Evolutionary conservation across 2,888 invertebrate genomes (phyloP), one percentile per base, ranked within the genome.

Genomic region (Metacarcinus magister): DNA sequence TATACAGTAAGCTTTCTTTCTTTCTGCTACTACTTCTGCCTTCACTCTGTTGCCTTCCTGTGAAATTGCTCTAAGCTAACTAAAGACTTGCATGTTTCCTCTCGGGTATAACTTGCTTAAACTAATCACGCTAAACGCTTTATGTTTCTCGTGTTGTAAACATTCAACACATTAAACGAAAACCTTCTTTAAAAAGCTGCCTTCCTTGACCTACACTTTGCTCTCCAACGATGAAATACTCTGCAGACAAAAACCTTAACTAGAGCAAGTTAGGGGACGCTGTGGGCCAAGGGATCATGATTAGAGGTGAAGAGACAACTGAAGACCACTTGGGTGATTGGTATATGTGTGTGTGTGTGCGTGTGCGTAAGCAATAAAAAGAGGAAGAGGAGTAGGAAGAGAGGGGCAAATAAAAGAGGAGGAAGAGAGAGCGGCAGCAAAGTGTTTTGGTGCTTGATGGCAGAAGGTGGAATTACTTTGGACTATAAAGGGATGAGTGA

Each of bases 331-430:
- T 75, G 75, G 75, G 0, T 28, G 75, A 75, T 75, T 75, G 75
- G 75, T 75, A 7, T 75, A 28, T 75, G 75, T 75, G n/a, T 75
- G 75, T 75, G 75, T 75, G 75, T 28, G 75, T 75, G 75, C n/a
- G 75, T 75, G 75, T 75, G 28, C 28, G 75, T 28, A 39, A 39
- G n/a, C n/a, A n/a, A n/a, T n/a, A 39, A 67, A 67, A 23, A 67
- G 67, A 67, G 23, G 23, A 23, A 67, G 67, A 67, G 67, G 19
- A 19, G 23, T 4, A 67, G 67, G 19, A 23, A 67, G 54, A 54
- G 54, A 54, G 54, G 16, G 54, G 2, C 0, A 54, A 16, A 54
- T 8, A 54, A 16, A 54, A 2, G 16, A 16, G 16, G 54, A 54
- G 54, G 16, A 16, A 54, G 54, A 2, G 54, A 54, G 54, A 54